A percentile compares a stretch with the other conserved stretches of the same genome.
phyloP scores from a whole-genome alignment of 2,797 vertebrate genomes.

The Chloroceryle amazona region DNA sequence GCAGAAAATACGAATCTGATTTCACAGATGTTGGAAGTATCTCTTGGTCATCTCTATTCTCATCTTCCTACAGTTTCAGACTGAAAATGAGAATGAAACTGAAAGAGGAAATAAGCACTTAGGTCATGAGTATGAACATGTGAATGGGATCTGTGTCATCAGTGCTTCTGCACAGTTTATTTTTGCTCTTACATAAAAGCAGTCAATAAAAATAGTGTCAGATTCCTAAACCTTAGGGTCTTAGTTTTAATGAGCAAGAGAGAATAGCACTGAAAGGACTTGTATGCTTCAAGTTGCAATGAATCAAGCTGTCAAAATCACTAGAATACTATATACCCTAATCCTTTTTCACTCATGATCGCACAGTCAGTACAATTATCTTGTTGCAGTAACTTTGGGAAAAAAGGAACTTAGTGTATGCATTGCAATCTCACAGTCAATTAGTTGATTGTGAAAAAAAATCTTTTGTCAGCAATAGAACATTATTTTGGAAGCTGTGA shows the following conservation, averaged over 20 bases:
- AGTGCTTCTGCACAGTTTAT: constrained; percentile 20
- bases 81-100: constrained; percentile 48
- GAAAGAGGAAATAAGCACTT: constrained; percentile 44
- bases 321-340: constrained; percentile 67
- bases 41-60: neutral
- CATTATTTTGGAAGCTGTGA: neutral
- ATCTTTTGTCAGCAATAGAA: neutral
- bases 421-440: neutral
- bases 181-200: constrained; percentile 40
- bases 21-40: neutral
- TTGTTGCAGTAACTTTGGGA: constrained; percentile 67
- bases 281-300: constrained; percentile 73
- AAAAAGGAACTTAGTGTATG: constrained; percentile 22
- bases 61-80: neutral
- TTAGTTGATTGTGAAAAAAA: neutral
- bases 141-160: constrained; percentile 33
- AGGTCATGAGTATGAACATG: neutral
- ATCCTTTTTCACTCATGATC: constrained; percentile 68
- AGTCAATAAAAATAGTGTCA: constrained; percentile 27
- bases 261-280: constrained; percentile 74
- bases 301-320: constrained; percentile 77
- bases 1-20: neutral
- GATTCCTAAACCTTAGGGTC: constrained; percentile 41
- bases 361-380: constrained; percentile 71
- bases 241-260: constrained; percentile 75